Conservation (phyloP, 2,797 vertebrate genomes). For the Coregonus suidteri region DNA sequence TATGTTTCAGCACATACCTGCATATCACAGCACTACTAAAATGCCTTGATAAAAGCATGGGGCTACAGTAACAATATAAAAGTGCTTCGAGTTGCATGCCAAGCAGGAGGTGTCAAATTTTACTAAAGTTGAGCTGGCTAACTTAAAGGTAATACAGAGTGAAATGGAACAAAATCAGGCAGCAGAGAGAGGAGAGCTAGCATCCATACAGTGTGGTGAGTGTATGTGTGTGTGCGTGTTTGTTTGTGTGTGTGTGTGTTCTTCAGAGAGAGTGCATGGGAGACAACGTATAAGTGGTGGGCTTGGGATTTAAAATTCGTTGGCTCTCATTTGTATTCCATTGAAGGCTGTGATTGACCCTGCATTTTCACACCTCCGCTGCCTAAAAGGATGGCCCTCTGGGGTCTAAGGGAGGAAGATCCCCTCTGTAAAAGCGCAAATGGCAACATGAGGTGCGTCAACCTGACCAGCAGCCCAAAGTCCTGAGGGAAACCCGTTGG, state of each 20-base stretch:
- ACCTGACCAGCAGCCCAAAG: constrained; percentile 56
- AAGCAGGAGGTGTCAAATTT: constrained; percentile 71
- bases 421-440: constrained; percentile 62
- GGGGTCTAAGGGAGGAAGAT: constrained; percentile 42
- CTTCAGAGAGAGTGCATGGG: neutral
- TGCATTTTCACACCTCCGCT: constrained; percentile 23
- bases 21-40: constrained; percentile 57
- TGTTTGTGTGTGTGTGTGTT: constrained; percentile 3
- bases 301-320: constrained; percentile 22
- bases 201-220: constrained; percentile 8
- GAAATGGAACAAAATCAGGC: constrained; percentile 46
- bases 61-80: constrained; percentile 63
- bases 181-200: constrained; percentile 29
- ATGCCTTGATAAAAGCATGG: constrained; percentile 64
- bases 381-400: constrained; percentile 38
- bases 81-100: constrained; percentile 65
- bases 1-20: constrained; percentile 53
- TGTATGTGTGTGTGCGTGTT: constrained; percentile 1
- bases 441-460: constrained; percentile 67
- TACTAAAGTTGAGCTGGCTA: constrained; percentile 64
- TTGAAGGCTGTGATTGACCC: constrained; percentile 26
- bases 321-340: constrained; percentile 29
- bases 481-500: too few relatives aligned
- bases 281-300: neutral
- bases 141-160: constrained; percentile 56